phyloP scores from a whole-genome alignment of 1,140 invertebrate species.

The Littorina saxatilis region DNA sequence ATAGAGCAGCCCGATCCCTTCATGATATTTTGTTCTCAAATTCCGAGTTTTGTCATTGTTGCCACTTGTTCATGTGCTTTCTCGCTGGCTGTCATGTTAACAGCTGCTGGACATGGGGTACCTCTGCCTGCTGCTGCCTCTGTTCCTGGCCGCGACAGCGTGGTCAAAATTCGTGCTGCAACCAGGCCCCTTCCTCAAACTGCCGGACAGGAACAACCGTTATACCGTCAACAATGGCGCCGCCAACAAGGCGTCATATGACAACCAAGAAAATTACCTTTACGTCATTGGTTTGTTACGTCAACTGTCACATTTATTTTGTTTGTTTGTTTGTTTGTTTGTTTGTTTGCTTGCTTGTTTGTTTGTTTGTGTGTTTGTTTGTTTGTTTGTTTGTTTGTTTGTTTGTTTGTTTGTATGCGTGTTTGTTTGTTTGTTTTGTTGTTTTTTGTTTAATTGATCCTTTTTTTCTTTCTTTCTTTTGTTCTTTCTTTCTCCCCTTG shows the following conservation, averaged over 20 bases:
- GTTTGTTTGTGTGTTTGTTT: background rate
- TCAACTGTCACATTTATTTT: background rate
- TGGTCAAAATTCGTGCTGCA: background rate
- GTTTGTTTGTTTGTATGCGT: background rate
- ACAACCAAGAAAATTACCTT: background rate
- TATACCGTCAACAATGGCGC: background rate
- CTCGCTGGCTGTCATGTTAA: too few relatives aligned
- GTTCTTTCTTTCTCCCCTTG: too few relatives aligned
- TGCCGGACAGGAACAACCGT: background rate
- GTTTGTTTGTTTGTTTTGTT: background rate
- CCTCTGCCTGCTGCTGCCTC: background rate
- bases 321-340: background rate
- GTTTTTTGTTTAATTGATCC: too few relatives aligned
- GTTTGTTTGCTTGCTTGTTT: background rate
- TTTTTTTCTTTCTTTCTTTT: background rate
- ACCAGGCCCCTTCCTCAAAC: slow-evolving; percentile 14
- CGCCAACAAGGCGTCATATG: background rate
- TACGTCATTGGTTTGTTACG: slow-evolving; percentile 16
- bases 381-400: background rate
- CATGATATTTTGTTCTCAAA: too few relatives aligned
- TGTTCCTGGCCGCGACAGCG: background rate
- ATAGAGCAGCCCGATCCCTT: too few relatives aligned
- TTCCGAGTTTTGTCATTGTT: too few relatives aligned
- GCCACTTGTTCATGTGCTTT: too few relatives aligned
- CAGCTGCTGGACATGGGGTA: too few relatives aligned